Conservation (phyloP, 2,797 vertebrate species). For the Oophaga sylvatica region DNA sequence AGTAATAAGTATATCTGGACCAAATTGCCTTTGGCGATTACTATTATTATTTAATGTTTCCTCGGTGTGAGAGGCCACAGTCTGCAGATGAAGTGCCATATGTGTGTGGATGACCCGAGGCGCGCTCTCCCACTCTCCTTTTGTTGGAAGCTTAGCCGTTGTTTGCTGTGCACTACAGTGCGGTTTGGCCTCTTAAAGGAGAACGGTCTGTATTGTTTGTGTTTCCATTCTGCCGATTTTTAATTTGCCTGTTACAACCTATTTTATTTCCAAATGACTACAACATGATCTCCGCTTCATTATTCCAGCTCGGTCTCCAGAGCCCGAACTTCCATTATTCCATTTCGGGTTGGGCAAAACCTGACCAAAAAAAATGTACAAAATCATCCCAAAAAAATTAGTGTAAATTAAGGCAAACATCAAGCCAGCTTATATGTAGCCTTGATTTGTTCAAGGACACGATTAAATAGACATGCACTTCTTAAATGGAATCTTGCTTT, state of each 20-base stretch:
- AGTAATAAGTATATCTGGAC: constrained; percentile 8
- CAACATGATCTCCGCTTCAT: not conserved
- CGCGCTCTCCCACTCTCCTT: not conserved
- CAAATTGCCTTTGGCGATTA: constrained; percentile 28
- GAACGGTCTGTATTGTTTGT: not conserved
- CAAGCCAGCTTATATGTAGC: no score
- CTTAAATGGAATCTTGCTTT: no score
- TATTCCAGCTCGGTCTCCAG: not conserved
- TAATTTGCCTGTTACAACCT: not conserved
- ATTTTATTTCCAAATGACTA: not conserved
- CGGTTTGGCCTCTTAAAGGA: not conserved
- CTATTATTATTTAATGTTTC: constrained; percentile 53
- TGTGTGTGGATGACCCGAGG: constrained; percentile 21
- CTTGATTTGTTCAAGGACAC: no score
- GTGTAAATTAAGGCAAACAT: no score
- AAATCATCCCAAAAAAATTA: no score
- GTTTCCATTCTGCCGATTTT: not conserved
- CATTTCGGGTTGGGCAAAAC: not conserved
- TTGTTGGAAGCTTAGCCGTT: not conserved
- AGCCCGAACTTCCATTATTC: not conserved
- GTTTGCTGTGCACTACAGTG: not conserved
- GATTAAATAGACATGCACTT: no score
- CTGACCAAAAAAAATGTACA: no score
- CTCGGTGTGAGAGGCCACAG: constrained; percentile 20
- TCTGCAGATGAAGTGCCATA: constrained; percentile 45